phyloP scores from a whole-genome alignment of 2,888 invertebrate genomes.

The Papilio gigon region DNA sequence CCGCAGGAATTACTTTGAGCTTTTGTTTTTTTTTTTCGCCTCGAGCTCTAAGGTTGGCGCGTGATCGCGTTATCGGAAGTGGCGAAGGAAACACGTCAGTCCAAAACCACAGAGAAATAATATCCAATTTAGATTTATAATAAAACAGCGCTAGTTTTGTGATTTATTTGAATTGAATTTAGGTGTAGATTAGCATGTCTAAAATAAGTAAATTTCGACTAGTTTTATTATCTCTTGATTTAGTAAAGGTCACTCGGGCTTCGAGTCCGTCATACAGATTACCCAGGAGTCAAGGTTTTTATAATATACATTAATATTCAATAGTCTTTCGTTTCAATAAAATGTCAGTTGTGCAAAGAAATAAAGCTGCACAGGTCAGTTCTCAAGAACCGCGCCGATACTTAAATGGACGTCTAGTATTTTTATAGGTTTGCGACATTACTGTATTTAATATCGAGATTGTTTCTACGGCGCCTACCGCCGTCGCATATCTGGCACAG shows the following conservation, averaged over 20 bases:
- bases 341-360: conserved; percentile 27
- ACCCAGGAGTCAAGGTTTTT: background rate
- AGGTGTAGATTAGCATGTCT: background rate
- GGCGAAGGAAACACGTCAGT: conserved; percentile 79
- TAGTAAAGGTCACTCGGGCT: background rate
- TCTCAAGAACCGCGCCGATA: conserved; percentile 32
- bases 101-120: conserved; percentile 77
- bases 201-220: background rate
- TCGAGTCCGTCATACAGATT: background rate
- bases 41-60: conserved; percentile 62
- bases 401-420: conserved; percentile 49
- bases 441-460: conserved; percentile 57
- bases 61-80: conserved; percentile 74
- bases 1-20: conserved; percentile 60
- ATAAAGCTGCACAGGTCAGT: conserved; percentile 33
- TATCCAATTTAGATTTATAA: conserved; percentile 73
- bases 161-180: conserved; percentile 9
- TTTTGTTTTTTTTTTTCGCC: conserved; percentile 52
- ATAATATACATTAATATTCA: background rate
- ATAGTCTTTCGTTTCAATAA: background rate
- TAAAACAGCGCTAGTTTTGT: conserved; percentile 65
- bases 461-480: conserved; percentile 65
- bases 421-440: conserved; percentile 52
- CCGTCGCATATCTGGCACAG: conserved; percentile 77
- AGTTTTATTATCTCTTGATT: conserved; percentile 2